Evolutionary conservation across 2,888 invertebrate genomes (phyloP), one percentile per base, ranked within the genome.

Genomic region (Cerceris ruficornis): DNA sequence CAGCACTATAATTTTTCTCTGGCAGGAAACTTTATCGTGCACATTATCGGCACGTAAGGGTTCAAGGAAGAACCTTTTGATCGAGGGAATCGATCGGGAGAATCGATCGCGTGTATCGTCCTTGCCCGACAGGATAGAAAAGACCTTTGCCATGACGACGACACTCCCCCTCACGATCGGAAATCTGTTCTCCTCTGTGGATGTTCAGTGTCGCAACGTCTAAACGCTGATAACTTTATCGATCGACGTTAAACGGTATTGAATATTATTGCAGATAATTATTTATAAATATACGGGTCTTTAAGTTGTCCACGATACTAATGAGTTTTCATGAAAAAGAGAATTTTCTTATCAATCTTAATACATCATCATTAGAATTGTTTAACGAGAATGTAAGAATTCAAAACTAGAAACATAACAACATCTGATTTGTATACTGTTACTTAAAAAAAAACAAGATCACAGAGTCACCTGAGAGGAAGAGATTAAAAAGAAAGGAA

Each of bases 131-230:
- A 77, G 79, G 60, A 69, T 64, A 41, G 64, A 6, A 59, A 55
- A 69, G 79, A 79, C 79, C 79, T 77, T 77, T 77, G 58, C 72
- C 73, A 60, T 46, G 61, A 50, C 49, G 61, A 60, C 52, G 77
- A 77, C 80, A 74, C 80, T 77, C 80, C 80, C 71, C 67, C 74
- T 80, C 80, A 80, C 80, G 80, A 77, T 69, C 54, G 55, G 59
- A 67, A 77, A 74, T 69, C 57, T 46, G 58, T 66, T 58, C 75
- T 50, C 68, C 39, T 46, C 78, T 57, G 52, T 55, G 60, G 50
- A n/a, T 50, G 60, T 57, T 59, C 50, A n/a, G 17, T 68, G 58
- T 60, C 61, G 68, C 49, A 75, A 74, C 39, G n/a, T 0, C 68
- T 17, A 9, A 43, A 66, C 17, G 13, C 49, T 74, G 74, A 77